phyloP scores from a whole-genome alignment of 64 coral and sea anemone species.

The Montipora foliosa region DNA sequence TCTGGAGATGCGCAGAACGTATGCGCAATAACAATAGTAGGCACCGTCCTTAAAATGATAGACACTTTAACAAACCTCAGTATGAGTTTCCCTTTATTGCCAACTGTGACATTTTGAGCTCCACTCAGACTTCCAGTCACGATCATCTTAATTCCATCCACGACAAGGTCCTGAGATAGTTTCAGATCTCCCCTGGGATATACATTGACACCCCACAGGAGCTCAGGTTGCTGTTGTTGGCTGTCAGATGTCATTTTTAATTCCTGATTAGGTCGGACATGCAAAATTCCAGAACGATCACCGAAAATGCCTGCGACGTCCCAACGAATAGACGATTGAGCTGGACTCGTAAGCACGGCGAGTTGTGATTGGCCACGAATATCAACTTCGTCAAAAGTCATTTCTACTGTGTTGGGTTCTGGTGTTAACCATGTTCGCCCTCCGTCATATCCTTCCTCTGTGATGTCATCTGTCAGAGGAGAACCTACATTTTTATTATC shows the following conservation, averaged over 20 bases:
- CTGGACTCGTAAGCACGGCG: slow-evolving; percentile 80
- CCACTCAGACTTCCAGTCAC: slow-evolving; percentile 92
- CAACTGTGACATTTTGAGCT: slow-evolving; percentile 89
- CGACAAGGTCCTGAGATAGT: slow-evolving; percentile 78
- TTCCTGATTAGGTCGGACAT: slow-evolving; percentile 85
- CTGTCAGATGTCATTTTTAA: slow-evolving; percentile 66
- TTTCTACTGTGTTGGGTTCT: slow-evolving; percentile 46
- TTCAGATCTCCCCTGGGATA: slow-evolving; percentile 87
- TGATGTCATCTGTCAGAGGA: slow-evolving; percentile 87
- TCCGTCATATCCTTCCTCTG: slow-evolving; percentile 73
- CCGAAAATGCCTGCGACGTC: slow-evolving; percentile 80
- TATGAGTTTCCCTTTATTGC: slow-evolving; percentile 89
- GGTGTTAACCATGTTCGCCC: slow-evolving; percentile 95
- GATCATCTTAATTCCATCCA: slow-evolving; percentile 94
- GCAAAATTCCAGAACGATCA: slow-evolving; percentile 92
- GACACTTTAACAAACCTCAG: slow-evolving; percentile 71
- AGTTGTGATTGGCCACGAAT: slow-evolving; percentile 93
- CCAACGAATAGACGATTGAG: slow-evolving; percentile 66
- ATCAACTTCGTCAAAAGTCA: slow-evolving; percentile 78
- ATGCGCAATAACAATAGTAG: not conserved
- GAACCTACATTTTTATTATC: slow-evolving; percentile 89
- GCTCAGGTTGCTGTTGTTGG: slow-evolving; percentile 45
- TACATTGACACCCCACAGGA: slow-evolving; percentile 91
- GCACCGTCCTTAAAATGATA: not conserved
- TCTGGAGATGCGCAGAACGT: too few species aligned